Conservation (phyloP, 2,113 vertebrate species). For the Sebastes fasciatus region DNA sequence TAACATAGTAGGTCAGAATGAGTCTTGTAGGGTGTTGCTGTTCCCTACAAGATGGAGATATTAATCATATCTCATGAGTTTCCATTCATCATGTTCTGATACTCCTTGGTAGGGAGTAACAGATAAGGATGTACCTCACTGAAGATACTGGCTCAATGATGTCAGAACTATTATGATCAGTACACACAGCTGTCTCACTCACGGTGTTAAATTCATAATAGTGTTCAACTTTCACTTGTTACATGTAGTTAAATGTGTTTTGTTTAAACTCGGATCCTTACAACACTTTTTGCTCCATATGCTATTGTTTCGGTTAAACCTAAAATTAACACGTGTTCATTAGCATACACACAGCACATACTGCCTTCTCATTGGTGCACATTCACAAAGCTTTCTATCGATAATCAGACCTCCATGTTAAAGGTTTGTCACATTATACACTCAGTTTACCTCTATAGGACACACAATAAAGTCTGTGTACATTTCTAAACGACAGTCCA, state of each 20-base stretch:
- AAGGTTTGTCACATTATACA: background rate
- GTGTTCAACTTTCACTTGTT: background rate
- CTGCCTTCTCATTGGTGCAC: constrained; percentile 62
- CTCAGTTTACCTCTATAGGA: accelerated
- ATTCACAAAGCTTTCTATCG: background rate
- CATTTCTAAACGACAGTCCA: too few relatives aligned
- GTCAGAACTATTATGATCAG: accelerated
- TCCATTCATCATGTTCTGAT: constrained; percentile 80
- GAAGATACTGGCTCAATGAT: accelerated
- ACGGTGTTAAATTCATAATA: constrained; percentile 5
- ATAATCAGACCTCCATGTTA: accelerated
- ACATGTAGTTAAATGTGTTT: background rate
- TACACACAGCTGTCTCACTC: background rate
- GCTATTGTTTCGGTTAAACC: background rate
- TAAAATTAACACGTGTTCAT: background rate
- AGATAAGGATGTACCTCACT: accelerated
- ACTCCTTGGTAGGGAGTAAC: constrained; percentile 60
- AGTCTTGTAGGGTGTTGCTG: constrained; percentile 63
- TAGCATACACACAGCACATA: constrained; percentile 8
- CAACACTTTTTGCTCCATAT: accelerated
- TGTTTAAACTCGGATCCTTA: accelerated
- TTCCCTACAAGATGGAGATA: constrained; percentile 61
- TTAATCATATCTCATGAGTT: constrained; percentile 73
- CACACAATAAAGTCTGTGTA: background rate
- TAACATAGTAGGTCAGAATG: constrained; percentile 59